Evolutionary conservation across 2,797 vertebrate genomes (phyloP).

Genomic region (Sebastes taczanowskii): DNA sequence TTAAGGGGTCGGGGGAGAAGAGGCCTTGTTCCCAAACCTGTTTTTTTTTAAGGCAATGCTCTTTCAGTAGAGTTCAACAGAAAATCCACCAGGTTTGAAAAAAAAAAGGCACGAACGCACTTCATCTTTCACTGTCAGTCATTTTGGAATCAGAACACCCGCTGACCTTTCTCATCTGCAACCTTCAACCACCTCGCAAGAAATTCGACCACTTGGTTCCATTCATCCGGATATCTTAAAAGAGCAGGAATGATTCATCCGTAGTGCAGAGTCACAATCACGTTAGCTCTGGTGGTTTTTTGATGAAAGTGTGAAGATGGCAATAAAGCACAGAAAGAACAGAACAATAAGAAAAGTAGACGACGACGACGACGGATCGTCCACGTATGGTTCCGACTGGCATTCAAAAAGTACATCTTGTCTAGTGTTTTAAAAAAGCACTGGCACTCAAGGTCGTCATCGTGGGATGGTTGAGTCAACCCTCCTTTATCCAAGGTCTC

Average conservation of each 20-base stretch:
- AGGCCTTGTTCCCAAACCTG: conserved; percentile 70
- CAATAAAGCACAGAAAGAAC: conserved; percentile 48
- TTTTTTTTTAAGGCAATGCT: conserved; percentile 97
- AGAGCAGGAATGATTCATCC: conserved; percentile 61
- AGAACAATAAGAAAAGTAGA: conserved; percentile 39
- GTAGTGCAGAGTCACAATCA: conserved; percentile 69
- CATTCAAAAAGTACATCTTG: conserved; percentile 41
- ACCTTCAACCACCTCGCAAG: conserved; percentile 16
- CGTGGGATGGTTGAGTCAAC: conserved; percentile 12
- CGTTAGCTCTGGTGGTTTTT: conserved; percentile 56
- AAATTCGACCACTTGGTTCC: conserved; percentile 41
- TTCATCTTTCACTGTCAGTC: conserved; percentile 82
- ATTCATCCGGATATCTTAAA: conserved; percentile 40
- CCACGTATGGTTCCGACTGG: conserved; percentile 32
- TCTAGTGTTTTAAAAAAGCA: conserved; percentile 65
- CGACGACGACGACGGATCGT: conserved; percentile 13
- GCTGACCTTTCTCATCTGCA: conserved; percentile 39
- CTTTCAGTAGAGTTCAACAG: conserved; percentile 84
- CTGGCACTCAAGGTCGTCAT: conserved; percentile 56
- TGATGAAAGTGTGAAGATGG: conserved; percentile 44
- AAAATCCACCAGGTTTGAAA: conserved; percentile 83
- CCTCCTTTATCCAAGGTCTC: conserved; percentile 28
- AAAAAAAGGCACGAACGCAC: conserved; percentile 94
- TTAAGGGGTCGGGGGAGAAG: conserved; percentile 32
- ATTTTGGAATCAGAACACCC: conserved; percentile 72